Conservation (phyloP, 1,140 invertebrate species). For the Nymphalis io region DNA sequence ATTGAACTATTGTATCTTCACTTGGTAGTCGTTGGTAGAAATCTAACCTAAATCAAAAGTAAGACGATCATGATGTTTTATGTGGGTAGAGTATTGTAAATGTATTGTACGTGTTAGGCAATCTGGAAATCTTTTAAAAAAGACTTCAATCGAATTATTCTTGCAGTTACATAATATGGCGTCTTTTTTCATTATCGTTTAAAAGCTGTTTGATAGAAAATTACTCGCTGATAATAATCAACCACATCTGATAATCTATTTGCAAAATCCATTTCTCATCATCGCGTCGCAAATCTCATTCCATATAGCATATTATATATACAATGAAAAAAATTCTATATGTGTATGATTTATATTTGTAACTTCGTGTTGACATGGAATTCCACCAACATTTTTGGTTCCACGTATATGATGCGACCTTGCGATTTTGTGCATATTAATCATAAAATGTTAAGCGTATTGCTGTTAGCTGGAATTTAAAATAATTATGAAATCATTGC, state of each 20-base stretch:
- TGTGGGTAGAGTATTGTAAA: conserved; percentile 17
- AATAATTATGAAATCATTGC: conserved; percentile 26
- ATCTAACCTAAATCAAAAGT: conserved; percentile 30
- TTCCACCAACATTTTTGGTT: too few relatives aligned
- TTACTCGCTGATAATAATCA: too few relatives aligned
- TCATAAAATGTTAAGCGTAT: conserved; percentile 23
- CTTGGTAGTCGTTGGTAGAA: conserved; percentile 19
- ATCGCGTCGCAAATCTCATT: too few relatives aligned
- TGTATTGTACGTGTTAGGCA: conserved; percentile 12
- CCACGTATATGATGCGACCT: too few relatives aligned
- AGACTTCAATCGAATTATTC: not conserved
- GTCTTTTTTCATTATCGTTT: not conserved
- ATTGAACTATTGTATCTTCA: conserved; percentile 30
- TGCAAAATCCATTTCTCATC: too few relatives aligned
- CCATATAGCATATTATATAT: too few relatives aligned
- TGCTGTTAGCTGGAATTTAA: conserved; percentile 23
- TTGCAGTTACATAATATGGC: not conserved
- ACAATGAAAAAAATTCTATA: too few relatives aligned
- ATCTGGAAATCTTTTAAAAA: not conserved
- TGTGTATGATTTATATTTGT: too few relatives aligned
- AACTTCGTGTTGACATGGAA: too few relatives aligned
- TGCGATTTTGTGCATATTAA: not conserved
- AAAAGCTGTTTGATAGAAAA: not conserved
- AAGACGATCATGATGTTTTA: not conserved
- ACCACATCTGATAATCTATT: too few relatives aligned